Percentiles rank a stretch among this genome's conserved stretches.
phyloP scores from a whole-genome alignment of 1,140 invertebrate species.

The Drosophila fuyamai region DNA sequence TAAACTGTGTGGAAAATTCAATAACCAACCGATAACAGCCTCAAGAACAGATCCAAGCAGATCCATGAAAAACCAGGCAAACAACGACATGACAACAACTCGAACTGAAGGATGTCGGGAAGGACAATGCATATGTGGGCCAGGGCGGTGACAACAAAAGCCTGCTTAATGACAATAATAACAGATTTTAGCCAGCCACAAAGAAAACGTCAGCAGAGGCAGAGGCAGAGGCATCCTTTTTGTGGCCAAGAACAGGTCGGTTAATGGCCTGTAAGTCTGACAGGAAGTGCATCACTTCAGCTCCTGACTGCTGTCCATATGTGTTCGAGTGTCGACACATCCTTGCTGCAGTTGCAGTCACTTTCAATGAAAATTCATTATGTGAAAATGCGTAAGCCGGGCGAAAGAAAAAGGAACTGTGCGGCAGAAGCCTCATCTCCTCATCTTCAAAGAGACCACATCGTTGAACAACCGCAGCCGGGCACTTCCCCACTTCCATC shows the following conservation, averaged over 20 bases:
- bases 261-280: conserved; percentile 38
- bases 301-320: background rate
- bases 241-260: conserved; percentile 24
- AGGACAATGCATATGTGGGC: conserved; percentile 11
- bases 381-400: conserved; percentile 39
- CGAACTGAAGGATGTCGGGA: conserved; percentile 8
- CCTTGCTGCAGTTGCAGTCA: conserved; percentile 32
- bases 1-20: conserved; percentile 31
- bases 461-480: conserved; percentile 17
- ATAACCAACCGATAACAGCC: conserved; percentile 20
- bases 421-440: conserved; percentile 19
- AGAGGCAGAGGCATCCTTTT: conserved; percentile 10
- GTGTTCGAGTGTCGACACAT: conserved; percentile 24
- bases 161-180: conserved; percentile 60
- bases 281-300: conserved; percentile 12
- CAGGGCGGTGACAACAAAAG: conserved; percentile 34
- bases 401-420: background rate
- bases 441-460: conserved; percentile 31
- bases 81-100: conserved; percentile 1
- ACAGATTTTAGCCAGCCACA: conserved; percentile 58
- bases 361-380: conserved; percentile 61
- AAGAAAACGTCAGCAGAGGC: conserved; percentile 26
- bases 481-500: conserved; percentile 9
- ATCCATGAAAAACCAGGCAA: conserved; percentile 7
- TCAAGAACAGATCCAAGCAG: conserved; percentile 21